Base-by-base conservation (phyloP, 2,888 invertebrate species). In the Noctua janthe region DNA sequence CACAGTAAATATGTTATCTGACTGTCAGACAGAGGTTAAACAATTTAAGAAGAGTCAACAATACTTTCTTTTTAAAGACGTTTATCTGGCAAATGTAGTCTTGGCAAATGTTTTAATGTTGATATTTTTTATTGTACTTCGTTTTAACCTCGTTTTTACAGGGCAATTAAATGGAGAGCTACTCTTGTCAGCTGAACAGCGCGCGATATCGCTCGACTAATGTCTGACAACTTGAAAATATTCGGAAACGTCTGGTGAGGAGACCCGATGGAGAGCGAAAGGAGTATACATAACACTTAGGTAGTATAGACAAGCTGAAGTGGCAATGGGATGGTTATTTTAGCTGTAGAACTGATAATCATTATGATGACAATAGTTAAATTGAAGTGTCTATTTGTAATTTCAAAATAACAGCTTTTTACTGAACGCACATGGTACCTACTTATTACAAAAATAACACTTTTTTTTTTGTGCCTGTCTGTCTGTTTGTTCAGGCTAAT, bases 61-160 rank as follows among this genome's bases (percentile, higher is more conserved):
- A n/a, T n/a, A 82, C 82, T 81, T 81, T 82, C 82, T 76, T 70
- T 82, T 62, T 29, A 29, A 49, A 20, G 10, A 70, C 59, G 8
- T 39, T 29, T 81, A 64, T 64, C 39, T 76, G 39, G 43, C 17
- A 4, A 47, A 23, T 47, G 23, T 47, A 49, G 54, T 76, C 47
- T 62, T 81, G 76, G 76, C 76, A 54, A 76, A 70, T 39, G 62
- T 76, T 82, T 67, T 13, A 10, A 13, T 69, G 20, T 75, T 74
- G 39, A 56, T 54, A 11, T 29, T 39, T 71, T 39, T 49, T 80
- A n/a, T 43, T 49, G 6, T 8, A 23, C 6, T 49, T 49, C 49
- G 1, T 17, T 66, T n/a, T 39, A 23, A 11, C 8, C 3, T 77
- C n/a, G n/a, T 56, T 75, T 73, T 67, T 49, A n/a, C 20, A 39